phyloP scores from a whole-genome alignment of 2,113 vertebrate species.

The Urocynchramus pylzowi region DNA sequence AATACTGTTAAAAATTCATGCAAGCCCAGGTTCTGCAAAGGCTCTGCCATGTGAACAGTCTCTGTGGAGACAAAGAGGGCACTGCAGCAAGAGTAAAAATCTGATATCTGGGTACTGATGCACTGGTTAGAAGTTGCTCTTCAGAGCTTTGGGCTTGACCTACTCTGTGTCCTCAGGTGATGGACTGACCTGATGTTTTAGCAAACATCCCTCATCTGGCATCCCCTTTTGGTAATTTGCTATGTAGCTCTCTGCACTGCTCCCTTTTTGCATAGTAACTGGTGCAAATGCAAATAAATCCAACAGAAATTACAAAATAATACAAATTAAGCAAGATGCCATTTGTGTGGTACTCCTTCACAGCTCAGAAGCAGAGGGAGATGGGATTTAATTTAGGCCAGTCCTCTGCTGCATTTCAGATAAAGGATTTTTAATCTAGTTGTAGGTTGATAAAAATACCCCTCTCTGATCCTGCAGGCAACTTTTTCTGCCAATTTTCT shows the following conservation, averaged over 20 bases:
- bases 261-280: not conserved
- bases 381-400: slow-evolving; percentile 69
- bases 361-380: slow-evolving; percentile 44
- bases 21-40: not conserved
- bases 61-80: not conserved
- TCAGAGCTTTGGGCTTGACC: not conserved
- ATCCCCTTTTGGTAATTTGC: not conserved
- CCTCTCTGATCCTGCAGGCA: slow-evolving; percentile 71
- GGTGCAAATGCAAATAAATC: not conserved
- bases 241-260: not conserved
- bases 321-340: slow-evolving; percentile 8
- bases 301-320: slow-evolving; percentile 15
- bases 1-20: slow-evolving; percentile 21
- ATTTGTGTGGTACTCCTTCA: slow-evolving; percentile 11
- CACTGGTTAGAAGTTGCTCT: not conserved
- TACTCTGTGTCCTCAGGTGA: not conserved
- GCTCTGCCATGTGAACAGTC: not conserved
- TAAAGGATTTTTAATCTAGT: slow-evolving; percentile 73
- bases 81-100: not conserved
- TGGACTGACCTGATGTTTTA: not conserved
- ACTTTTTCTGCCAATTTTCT: slow-evolving; percentile 73
- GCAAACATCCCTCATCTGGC: not conserved
- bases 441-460: slow-evolving; percentile 70
- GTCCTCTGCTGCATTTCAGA: slow-evolving; percentile 73
- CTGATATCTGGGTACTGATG: not conserved